Conservation (phyloP, 2,888 invertebrate species). For the Koerneria pararmatus region DNA sequence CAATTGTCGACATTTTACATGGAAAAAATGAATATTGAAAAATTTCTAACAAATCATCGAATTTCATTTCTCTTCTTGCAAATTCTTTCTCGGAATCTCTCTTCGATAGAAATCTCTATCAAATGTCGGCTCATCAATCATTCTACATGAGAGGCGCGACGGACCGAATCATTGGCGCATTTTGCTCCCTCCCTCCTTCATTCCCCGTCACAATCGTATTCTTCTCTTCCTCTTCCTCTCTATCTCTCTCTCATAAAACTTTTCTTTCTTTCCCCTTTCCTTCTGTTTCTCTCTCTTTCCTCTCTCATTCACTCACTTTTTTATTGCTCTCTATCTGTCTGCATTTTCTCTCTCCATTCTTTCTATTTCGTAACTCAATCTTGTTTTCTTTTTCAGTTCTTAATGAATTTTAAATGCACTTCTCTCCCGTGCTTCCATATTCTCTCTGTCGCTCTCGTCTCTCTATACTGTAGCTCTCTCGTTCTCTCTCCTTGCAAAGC, state of each 20-base stretch:
- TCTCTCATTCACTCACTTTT: conserved; percentile 22
- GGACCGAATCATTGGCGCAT: no score
- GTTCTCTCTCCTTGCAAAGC: conserved; percentile 12
- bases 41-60: no score
- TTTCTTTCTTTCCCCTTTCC: conserved; percentile 15
- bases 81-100: no score
- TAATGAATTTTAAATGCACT: conserved; percentile 29
- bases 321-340: conserved; percentile 17
- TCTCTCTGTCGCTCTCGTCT: conserved; percentile 18
- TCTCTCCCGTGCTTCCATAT: conserved; percentile 15
- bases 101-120: no score
- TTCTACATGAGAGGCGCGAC: no score
- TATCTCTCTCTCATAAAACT: conserved; percentile 24
- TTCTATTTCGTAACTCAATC: conserved; percentile 14
- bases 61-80: no score
- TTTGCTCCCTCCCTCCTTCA: conserved; percentile 19
- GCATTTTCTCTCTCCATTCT: not conserved
- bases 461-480: conserved; percentile 12
- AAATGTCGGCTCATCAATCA: no score
- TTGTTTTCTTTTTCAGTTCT: conserved; percentile 24
- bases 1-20: no score
- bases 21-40: no score
- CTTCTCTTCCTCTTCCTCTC: no score
- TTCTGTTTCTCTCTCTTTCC: conserved; percentile 17
- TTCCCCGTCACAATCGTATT: conserved; percentile 18